Evolutionary conservation across 2,113 vertebrate genomes (phyloP).

Genomic region (Podiceps cristatus): DNA sequence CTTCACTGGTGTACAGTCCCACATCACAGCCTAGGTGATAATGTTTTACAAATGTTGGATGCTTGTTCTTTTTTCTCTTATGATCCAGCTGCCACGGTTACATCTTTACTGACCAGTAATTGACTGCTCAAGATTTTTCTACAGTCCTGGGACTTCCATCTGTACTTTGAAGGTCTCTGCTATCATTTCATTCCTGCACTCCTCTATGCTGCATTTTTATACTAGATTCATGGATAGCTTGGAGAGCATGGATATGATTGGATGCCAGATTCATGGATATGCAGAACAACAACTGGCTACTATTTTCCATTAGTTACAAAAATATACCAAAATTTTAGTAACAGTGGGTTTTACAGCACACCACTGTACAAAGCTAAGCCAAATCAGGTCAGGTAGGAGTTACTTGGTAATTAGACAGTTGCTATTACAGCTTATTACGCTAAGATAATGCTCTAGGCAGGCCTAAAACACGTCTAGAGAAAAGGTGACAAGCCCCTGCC

Average conservation of each 20-base stretch:
- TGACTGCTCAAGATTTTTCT: not conserved
- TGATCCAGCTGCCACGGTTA: not conserved
- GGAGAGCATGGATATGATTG: not conserved
- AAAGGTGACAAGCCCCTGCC: not conserved
- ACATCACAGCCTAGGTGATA: not conserved
- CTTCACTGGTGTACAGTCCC: not conserved
- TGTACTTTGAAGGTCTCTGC: not conserved
- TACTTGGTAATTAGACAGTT: not conserved
- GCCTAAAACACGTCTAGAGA: not conserved
- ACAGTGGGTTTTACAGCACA: not conserved
- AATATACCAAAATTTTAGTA: not conserved
- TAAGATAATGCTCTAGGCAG: not conserved
- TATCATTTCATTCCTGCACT: not conserved
- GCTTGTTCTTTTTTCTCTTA: not conserved
- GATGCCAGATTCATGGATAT: not conserved
- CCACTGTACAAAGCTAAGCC: not conserved
- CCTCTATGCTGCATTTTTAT: not conserved
- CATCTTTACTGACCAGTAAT: not conserved
- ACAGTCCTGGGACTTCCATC: accelerated
- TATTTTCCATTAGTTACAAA: not conserved
- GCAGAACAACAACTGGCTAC: not conserved
- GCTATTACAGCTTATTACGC: not conserved
- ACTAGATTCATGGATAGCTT: not conserved
- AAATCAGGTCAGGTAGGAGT: not conserved
- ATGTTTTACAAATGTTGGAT: not conserved